A percentile compares a stretch with the other conserved stretches of the same genome.
Conservation (phyloP, 2,888 invertebrate genomes). For the Orthosia cruda region DNA sequence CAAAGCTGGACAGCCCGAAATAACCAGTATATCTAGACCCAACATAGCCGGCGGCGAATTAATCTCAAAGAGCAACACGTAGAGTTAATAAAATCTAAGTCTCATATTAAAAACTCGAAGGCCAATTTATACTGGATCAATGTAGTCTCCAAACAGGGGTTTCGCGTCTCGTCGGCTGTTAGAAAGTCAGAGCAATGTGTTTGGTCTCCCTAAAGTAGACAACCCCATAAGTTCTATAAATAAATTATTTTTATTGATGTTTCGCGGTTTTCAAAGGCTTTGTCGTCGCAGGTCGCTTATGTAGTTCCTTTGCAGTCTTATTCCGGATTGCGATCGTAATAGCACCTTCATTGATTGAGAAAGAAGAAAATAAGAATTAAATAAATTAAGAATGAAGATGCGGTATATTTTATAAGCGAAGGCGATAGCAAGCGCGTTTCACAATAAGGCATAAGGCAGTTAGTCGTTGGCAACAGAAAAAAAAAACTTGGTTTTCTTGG, state of each 20-base stretch:
- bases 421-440: neutral
- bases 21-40: conserved; percentile 19
- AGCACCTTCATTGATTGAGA: neutral
- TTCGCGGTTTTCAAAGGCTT: conserved; percentile 21
- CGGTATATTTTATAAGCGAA: neutral
- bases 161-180: neutral
- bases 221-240: neutral
- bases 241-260: neutral
- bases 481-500: neutral
- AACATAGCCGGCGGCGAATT: too few species aligned
- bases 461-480: neutral
- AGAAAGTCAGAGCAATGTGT: conserved; percentile 3
- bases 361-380: too few species aligned
- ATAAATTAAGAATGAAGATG: too few species aligned
- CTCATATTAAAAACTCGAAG: neutral
- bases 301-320: neutral
- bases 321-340: conserved; percentile 11
- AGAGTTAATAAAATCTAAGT: conserved; percentile 7
- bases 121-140: conserved; percentile 24
- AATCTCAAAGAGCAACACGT: conserved; percentile 1
- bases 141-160: conserved; percentile 7
- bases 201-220: neutral
- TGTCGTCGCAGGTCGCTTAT: conserved; percentile 5
- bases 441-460: neutral
- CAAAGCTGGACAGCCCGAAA: conserved; percentile 4